Evolutionary conservation across 1,140 invertebrate genomes (phyloP).

Genomic region (Tribolium castaneum): DNA sequence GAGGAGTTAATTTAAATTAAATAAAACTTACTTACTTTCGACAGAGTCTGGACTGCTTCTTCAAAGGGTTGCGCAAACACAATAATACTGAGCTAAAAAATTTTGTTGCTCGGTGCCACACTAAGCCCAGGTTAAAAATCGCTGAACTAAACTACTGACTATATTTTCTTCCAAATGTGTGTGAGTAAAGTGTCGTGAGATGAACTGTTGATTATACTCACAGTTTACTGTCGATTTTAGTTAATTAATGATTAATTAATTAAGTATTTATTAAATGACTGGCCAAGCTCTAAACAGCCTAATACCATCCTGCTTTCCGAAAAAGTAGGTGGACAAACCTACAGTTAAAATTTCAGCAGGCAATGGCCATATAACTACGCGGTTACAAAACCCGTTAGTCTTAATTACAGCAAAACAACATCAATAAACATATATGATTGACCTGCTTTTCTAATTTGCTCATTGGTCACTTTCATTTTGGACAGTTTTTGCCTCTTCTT

Average conservation of each 20-base stretch:
- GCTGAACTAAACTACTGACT: neutral
- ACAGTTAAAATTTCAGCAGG: conserved; percentile 38
- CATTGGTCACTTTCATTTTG: conserved; percentile 66
- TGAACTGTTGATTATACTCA: conserved; percentile 29
- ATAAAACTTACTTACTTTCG: no score
- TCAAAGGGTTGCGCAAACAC: no score
- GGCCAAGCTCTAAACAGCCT: conserved; percentile 23
- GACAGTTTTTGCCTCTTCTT: conserved; percentile 69
- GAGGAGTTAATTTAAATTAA: no score
- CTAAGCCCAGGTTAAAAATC: no score
- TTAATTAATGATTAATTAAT: conserved; percentile 26
- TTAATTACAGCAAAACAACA: conserved; percentile 64
- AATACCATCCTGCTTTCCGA: conserved; percentile 40
- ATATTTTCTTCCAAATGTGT: neutral
- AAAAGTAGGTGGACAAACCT: conserved; percentile 46
- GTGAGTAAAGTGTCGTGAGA: neutral
- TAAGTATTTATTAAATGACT: conserved; percentile 23
- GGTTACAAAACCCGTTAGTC: conserved; percentile 42
- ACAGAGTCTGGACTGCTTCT: no score
- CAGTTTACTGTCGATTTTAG: conserved; percentile 14
- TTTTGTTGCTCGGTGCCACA: no score
- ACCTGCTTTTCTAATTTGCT: conserved; percentile 65
- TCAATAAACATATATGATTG: conserved; percentile 63
- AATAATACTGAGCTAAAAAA: no score
- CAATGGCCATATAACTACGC: conserved; percentile 36